These are phyloP conservation scores for Cossypha dichroa DNA, from an alignment of 2,797 vertebrate species.

Conservation along the genomic window DNA sequence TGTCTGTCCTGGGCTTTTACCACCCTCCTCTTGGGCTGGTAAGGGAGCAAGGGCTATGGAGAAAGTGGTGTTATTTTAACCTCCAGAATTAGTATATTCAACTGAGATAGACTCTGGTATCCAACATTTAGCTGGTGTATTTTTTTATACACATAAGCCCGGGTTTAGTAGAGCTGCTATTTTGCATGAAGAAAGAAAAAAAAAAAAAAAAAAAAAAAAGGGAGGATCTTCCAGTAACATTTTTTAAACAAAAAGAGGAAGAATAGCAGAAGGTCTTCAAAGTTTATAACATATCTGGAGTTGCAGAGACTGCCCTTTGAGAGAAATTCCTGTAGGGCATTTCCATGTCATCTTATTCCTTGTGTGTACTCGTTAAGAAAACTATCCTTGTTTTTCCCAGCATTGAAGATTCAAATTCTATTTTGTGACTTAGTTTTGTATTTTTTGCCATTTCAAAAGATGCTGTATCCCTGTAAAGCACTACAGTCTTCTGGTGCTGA, in stretches of 20 bases:
- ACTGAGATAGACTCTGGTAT: background rate
- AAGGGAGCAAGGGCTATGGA: background rate
- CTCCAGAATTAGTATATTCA: background rate
- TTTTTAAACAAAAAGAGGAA: background rate
- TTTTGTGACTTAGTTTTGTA: background rate
- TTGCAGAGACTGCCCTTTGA: background rate
- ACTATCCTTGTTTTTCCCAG: background rate
- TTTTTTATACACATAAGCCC: background rate
- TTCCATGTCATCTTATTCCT: background rate
- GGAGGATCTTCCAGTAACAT: background rate
- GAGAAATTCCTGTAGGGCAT: background rate
- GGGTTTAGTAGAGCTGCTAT: background rate
- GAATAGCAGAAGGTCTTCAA: background rate
- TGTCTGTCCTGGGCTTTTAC: background rate
- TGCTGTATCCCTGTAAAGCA: background rate
- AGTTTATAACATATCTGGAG: background rate
- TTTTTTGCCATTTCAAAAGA: background rate
- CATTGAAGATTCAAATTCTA: background rate
- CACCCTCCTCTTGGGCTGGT: background rate
- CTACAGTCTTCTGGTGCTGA: background rate
- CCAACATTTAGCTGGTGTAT: background rate
- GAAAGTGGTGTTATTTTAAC: background rate
- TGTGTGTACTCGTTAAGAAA: background rate
- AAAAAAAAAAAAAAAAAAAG: fast-evolving
- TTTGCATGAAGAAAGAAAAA: background rate